phyloP scores from a whole-genome alignment of 2,888 invertebrate species.

The Ophion ventricosus region DNA sequence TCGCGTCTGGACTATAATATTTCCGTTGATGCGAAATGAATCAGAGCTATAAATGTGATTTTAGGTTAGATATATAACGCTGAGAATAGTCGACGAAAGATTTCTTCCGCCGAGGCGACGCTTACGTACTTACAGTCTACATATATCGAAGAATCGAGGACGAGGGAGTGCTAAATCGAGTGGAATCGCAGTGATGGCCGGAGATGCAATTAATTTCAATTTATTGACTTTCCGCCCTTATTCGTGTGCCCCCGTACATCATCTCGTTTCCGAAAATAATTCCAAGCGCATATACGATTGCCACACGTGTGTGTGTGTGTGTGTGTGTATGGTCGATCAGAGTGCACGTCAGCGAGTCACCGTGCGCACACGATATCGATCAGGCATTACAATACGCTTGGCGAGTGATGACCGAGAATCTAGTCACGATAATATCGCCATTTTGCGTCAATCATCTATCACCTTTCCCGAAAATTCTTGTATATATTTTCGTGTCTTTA shows the following conservation, averaged over 20 bases:
- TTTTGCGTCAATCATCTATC: slow-evolving; percentile 55
- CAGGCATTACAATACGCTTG: background rate
- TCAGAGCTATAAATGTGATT: slow-evolving; percentile 32
- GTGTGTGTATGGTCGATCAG: background rate
- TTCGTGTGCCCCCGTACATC: slow-evolving; percentile 51
- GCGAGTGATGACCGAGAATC: slow-evolving; percentile 20
- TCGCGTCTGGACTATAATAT: slow-evolving; percentile 1
- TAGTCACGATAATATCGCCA: slow-evolving; percentile 45
- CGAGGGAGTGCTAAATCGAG: slow-evolving; percentile 61
- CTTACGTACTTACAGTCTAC: slow-evolving; percentile 6
- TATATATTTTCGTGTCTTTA: slow-evolving; percentile 34
- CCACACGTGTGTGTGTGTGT: background rate
- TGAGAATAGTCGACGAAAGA: slow-evolving; percentile 41
- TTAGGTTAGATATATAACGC: slow-evolving; percentile 35
- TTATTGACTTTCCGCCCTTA: slow-evolving; percentile 62
- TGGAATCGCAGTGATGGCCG: slow-evolving; percentile 61
- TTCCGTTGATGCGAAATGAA: slow-evolving; percentile 21
- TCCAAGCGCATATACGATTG: slow-evolving; percentile 29
- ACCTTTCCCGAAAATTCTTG: slow-evolving; percentile 48
- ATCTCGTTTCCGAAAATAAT: slow-evolving; percentile 59
- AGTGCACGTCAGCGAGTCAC: slow-evolving; percentile 37
- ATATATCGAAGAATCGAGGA: slow-evolving; percentile 25
- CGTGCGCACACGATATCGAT: slow-evolving; percentile 37
- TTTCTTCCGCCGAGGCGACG: slow-evolving; percentile 39
- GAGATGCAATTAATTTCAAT: slow-evolving; percentile 72